phyloP scores from a whole-genome alignment of 2,113 vertebrate genomes.

The Riparia riparia region DNA sequence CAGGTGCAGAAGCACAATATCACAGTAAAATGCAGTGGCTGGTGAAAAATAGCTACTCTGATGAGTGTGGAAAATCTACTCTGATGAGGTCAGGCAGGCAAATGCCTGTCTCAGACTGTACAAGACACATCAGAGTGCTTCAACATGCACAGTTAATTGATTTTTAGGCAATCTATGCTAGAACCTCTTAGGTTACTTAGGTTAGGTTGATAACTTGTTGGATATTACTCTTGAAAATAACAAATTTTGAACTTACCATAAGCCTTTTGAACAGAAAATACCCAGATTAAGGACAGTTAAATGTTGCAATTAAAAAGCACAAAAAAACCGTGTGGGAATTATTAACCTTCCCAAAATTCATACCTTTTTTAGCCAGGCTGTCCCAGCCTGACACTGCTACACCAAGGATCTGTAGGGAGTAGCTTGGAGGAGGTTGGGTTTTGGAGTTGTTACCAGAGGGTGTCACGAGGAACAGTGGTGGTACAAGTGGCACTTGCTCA shows the following conservation, averaged over 20 bases:
- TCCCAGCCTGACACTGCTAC: not conserved
- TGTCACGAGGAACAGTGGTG: not conserved
- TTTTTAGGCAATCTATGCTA: not conserved
- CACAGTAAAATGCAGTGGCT: not conserved
- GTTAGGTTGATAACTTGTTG: not conserved
- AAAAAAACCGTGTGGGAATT: not conserved
- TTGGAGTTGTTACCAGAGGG: not conserved
- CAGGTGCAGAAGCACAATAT: not conserved
- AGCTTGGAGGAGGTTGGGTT: not conserved
- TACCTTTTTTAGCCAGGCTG: not conserved
- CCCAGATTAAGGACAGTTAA: not conserved
- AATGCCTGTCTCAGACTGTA: not conserved
- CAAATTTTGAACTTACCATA: not conserved
- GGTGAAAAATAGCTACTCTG: not conserved
- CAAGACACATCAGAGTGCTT: not conserved
- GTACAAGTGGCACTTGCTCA: not conserved
- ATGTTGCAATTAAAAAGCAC: not conserved
- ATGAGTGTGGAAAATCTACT: not conserved
- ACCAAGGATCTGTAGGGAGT: not conserved
- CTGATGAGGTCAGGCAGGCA: not conserved
- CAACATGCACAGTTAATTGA: accelerated
- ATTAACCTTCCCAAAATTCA: not conserved
- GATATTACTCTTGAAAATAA: not conserved
- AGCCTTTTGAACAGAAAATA: not conserved
- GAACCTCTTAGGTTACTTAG: not conserved